Conservation (phyloP, 2,113 vertebrate species). For the Willisornis vidua region DNA sequence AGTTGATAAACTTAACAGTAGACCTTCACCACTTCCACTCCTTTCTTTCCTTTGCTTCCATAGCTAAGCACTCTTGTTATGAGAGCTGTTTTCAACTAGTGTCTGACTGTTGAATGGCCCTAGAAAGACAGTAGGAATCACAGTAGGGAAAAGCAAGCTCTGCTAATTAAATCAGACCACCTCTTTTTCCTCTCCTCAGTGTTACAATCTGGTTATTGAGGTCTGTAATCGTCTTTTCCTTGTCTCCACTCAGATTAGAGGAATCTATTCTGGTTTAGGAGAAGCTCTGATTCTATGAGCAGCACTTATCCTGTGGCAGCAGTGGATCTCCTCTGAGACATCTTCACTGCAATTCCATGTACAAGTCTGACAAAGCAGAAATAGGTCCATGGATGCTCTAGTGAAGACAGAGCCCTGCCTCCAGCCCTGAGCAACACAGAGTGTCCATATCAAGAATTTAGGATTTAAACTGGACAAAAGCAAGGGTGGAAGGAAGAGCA, state of each 20-base stretch:
- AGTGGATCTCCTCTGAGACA: neutral
- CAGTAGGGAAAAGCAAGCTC: neutral
- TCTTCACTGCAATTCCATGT: too few relatives aligned
- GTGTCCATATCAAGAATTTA: neutral
- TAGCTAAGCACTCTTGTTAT: neutral
- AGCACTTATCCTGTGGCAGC: neutral
- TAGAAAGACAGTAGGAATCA: neutral
- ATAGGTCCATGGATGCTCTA: neutral
- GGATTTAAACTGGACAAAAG: neutral
- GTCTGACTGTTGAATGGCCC: neutral
- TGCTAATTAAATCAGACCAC: neutral
- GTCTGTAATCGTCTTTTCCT: neutral
- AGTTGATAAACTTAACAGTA: neutral
- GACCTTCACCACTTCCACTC: neutral
- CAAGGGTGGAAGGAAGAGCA: neutral
- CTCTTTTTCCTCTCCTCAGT: neutral
- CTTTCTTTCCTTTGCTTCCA: neutral
- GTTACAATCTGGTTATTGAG: neutral
- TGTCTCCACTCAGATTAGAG: neutral
- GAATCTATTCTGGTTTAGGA: neutral
- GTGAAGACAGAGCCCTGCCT: neutral
- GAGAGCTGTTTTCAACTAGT: neutral
- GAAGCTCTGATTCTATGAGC: neutral
- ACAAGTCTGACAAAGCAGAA: neutral
- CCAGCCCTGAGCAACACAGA: neutral